phyloP scores from a whole-genome alignment of 2,797 vertebrate genomes.

The Tenualosa ilisha region DNA sequence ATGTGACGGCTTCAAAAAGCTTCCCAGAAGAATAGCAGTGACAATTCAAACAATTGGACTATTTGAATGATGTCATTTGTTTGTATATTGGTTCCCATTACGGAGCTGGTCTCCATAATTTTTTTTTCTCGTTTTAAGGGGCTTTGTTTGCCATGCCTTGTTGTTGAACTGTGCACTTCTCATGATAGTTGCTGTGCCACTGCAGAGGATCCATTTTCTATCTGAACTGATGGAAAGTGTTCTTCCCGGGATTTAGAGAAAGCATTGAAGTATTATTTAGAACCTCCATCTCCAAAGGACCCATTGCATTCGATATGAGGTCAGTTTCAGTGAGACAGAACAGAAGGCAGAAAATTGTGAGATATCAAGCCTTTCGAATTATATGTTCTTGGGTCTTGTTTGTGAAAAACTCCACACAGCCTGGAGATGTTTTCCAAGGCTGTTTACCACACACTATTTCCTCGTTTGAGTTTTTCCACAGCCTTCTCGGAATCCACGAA shows the following conservation, averaged over 20 bases:
- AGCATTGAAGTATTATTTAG: neutral
- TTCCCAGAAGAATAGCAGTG: constrained; percentile 20
- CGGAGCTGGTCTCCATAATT: constrained; percentile 59
- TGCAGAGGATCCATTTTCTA: constrained; percentile 27
- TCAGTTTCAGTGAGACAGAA: neutral
- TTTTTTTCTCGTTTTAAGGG: constrained; percentile 3
- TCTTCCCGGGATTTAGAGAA: neutral
- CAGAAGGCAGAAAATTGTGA: neutral
- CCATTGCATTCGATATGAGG: neutral
- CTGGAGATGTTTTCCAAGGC: constrained; percentile 50
- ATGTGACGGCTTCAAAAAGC: constrained; percentile 48
- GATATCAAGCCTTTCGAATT: neutral
- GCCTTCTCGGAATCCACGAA: constrained; percentile 43
- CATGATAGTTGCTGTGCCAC: constrained; percentile 38
- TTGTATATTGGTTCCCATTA: constrained; percentile 47
- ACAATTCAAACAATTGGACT: constrained; percentile 9
- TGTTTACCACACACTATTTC: constrained; percentile 58
- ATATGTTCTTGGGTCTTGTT: constrained; percentile 9
- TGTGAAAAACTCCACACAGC: constrained; percentile 24
- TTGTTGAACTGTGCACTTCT: constrained; percentile 31
- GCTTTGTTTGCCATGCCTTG: constrained; percentile 24
- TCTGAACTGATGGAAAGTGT: neutral
- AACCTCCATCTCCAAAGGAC: neutral
- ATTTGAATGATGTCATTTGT: constrained; percentile 33
- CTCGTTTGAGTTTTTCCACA: constrained; percentile 50